phyloP scores from a whole-genome alignment of 2,113 vertebrate species.

The Pygoscelis antarcticus region DNA sequence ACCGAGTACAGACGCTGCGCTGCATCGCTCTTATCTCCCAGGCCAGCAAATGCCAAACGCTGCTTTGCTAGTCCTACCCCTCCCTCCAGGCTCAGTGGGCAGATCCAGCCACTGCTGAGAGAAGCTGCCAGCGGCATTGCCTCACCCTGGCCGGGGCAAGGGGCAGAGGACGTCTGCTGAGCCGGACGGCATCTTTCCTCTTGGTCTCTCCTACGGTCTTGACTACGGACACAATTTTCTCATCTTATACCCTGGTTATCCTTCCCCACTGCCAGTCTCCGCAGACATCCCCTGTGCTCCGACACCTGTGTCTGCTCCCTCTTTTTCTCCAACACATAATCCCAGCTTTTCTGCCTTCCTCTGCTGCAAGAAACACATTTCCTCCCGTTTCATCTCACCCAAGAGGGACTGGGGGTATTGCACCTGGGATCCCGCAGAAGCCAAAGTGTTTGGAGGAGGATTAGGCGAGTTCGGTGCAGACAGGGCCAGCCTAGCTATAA shows the following conservation, averaged over 20 bases:
- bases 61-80: background rate
- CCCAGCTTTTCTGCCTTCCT: background rate
- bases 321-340: background rate
- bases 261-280: background rate
- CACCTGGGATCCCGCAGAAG: background rate
- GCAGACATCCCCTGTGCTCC: background rate
- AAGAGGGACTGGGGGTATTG: background rate
- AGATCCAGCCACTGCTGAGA: background rate
- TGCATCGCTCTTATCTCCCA: background rate
- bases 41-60: background rate
- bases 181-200: background rate
- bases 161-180: background rate
- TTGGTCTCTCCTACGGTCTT: background rate
- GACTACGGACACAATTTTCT: background rate
- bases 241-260: background rate
- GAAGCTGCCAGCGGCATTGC: background rate
- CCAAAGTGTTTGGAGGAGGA: background rate
- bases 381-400: background rate
- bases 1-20: fast-evolving
- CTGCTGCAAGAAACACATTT: background rate
- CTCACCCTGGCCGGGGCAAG: background rate
- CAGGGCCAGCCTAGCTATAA: background rate
- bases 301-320: background rate
- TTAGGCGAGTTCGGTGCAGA: fast-evolving
- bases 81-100: background rate